Base-by-base conservation (phyloP, 2,888 invertebrate genomes). In the Lepidocyrtinus sp. region DNA sequence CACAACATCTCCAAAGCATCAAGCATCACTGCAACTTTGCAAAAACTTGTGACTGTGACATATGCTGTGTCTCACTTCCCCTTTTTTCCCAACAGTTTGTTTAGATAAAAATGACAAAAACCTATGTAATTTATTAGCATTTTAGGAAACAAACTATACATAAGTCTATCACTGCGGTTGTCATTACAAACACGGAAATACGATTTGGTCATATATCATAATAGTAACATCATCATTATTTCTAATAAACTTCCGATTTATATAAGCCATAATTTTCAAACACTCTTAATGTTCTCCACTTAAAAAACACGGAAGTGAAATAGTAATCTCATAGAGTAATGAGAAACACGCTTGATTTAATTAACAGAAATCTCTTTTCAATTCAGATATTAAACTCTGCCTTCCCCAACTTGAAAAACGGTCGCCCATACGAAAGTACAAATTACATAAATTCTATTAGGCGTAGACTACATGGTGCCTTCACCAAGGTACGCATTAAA, bases 101-200 rank as follows among this genome's bases (percentile, higher is more conserved):
- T n/a, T n/a, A n/a, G n/a, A n/a, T n/a, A n/a, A n/a, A n/a, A 50
- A 50, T 50, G 50, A 50, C 50, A 7, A 17, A 50, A 50, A 50
- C 2, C n/a, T n/a, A n/a, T 50, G 50, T 50, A 50, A 50, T 50
- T 50, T n/a, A 50, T 50, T 50, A 50, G 50, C n/a, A 50, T 50
- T 50, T n/a, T n/a, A n/a, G n/a, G n/a, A n/a, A n/a, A n/a, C n/a
- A 50, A 17, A 50, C 50, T 50, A 36, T 17, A 17, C 50, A 17
- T 50, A 50, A 50, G 50, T n/a, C 50, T 50, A 50, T 50, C 50
- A 50, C 5, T 50, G 50, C 5, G 2, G 50, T 50, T 50, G 5
- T 36, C 12, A 50, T 50, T 50, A 50, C 50, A 50, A 50, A 50
- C 50, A 50, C 50, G 50, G 50, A 50, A 50, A 50, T 50, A 50